Conservation (phyloP, 2,888 invertebrate genomes). For the Crematogaster levior region DNA sequence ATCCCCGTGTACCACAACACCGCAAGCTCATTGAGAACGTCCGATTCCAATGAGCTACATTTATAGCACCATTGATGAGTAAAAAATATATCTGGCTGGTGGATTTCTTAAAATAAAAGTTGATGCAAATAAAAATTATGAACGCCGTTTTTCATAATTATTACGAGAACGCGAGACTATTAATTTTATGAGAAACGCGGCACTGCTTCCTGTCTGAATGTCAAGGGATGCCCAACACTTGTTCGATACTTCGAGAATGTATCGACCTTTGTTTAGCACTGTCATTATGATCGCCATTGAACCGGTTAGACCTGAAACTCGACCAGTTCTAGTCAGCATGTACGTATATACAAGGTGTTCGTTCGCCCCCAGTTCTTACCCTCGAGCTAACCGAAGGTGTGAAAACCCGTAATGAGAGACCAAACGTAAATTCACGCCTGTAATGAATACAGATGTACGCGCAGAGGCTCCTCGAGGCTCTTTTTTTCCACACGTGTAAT, state of each 20-base stretch:
- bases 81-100: not conserved
- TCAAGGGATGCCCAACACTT: not conserved
- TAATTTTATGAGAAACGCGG: not conserved
- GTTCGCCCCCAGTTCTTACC: slow-evolving; percentile 5
- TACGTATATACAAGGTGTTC: not conserved
- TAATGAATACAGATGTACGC: slow-evolving; percentile 13
- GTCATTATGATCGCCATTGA: not conserved
- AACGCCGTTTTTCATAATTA: not conserved
- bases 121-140: not conserved
- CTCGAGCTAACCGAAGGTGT: slow-evolving; percentile 25
- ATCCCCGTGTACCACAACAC: slow-evolving; percentile 9
- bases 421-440: slow-evolving; percentile 15
- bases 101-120: slow-evolving; percentile 8
- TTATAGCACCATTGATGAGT: not conserved
- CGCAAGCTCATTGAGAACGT: not conserved
- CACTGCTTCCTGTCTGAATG: not conserved
- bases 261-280: not conserved
- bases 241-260: not conserved
- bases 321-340: not conserved
- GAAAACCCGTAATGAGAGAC: slow-evolving; percentile 39
- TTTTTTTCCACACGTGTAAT: slow-evolving; percentile 22
- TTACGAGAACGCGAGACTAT: not conserved
- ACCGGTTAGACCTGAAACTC: not conserved
- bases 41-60: not conserved
- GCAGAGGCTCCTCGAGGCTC: not conserved